Percentiles rank a stretch among this genome's conserved stretches.
phyloP scores from a whole-genome alignment of 92 coral and sea anemone genomes.

The Heliopora coerulea region DNA sequence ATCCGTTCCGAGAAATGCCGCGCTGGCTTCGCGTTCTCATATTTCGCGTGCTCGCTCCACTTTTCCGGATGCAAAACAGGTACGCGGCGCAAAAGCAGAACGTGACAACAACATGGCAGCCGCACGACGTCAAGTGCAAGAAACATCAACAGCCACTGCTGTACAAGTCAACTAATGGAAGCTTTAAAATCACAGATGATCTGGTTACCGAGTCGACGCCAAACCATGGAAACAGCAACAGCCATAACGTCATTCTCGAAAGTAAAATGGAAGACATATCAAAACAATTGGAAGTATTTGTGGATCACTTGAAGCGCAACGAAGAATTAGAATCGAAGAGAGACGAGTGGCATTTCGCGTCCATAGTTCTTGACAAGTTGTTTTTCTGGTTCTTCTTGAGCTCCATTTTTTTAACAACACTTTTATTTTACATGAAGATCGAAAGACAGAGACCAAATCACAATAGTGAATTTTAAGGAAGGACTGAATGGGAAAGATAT shows the following conservation, averaged over 20 bases:
- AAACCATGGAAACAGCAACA: conserved; percentile 25
- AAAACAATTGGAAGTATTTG: conserved; percentile 65
- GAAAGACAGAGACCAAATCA: neutral
- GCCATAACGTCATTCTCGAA: conserved; percentile 26
- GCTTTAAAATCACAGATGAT: conserved; percentile 48
- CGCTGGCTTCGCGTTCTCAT: conserved; percentile 64
- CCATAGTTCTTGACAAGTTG: conserved; percentile 82
- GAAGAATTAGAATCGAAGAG: conserved; percentile 69
- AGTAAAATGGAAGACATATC: conserved; percentile 69
- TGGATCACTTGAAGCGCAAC: conserved; percentile 75
- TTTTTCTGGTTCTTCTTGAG: conserved; percentile 75
- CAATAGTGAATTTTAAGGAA: no score
- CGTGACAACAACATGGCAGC: conserved; percentile 11
- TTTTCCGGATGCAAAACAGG: conserved; percentile 53
- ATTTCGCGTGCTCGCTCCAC: conserved; percentile 66
- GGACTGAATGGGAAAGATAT: no score
- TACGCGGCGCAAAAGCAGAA: conserved; percentile 2
- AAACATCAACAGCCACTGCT: conserved; percentile 48
- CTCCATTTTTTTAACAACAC: neutral
- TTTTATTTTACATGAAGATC: conserved; percentile 5
- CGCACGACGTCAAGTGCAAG: conserved; percentile 24
- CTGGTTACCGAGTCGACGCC: conserved; percentile 41
- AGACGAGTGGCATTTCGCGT: conserved; percentile 94
- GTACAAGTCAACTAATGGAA: conserved; percentile 50
- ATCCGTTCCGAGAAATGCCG: conserved; percentile 69